A percentile compares a stretch with the other conserved stretches of the same genome.
phyloP scores from a whole-genome alignment of 2,113 vertebrate genomes.

The Albula goreensis region DNA sequence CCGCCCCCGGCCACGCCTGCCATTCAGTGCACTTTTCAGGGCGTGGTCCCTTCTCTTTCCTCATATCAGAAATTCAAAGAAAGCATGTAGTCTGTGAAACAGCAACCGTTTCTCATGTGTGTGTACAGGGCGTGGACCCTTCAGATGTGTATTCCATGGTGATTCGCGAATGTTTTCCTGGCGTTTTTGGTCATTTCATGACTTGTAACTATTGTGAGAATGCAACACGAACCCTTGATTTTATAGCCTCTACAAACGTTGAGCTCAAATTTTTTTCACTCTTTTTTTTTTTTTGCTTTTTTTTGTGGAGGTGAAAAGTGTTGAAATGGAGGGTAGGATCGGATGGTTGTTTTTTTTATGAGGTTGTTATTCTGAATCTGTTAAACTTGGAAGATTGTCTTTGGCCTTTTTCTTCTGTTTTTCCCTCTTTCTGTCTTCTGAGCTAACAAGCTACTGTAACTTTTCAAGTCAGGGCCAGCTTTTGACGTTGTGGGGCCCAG shows the following conservation, averaged over 20 bases:
- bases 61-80: neutral
- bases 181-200: neutral
- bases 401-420: neutral
- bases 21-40: conserved; percentile 21
- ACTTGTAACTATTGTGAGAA: neutral
- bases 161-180: too few relatives aligned
- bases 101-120: too few relatives aligned
- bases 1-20: conserved; percentile 17
- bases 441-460: neutral
- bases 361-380: neutral
- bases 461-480: conserved; percentile 11
- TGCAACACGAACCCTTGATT: neutral
- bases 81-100: too few relatives aligned
- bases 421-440: neutral
- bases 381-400: neutral
- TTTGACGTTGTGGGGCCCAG: conserved; percentile 19
- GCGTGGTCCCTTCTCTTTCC: conserved; percentile 6
- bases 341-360: neutral
- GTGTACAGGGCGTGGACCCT: too few relatives aligned
- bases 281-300: neutral
- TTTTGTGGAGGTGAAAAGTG: neutral
- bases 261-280: neutral
- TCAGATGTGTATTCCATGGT: too few relatives aligned
- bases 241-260: neutral
- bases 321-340: neutral